A percentile compares a stretch with the other conserved stretches of the same genome.
phyloP scores from a whole-genome alignment of 2,113 vertebrate genomes.

The Poecilia latipinna region DNA sequence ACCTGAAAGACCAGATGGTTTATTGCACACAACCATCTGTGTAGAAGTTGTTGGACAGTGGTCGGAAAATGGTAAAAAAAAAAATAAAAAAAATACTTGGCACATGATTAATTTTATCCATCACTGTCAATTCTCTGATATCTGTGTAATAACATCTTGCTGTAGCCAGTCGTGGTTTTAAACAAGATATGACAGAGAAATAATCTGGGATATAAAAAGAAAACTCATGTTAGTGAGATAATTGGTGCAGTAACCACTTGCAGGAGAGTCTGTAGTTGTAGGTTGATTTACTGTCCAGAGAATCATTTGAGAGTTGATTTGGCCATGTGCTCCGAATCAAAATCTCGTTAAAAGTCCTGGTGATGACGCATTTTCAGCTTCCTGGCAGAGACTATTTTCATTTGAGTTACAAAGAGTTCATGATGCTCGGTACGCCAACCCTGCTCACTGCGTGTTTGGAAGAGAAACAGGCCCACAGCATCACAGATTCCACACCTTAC shows the following conservation, averaged over 20 bases:
- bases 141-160: neutral
- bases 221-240: neutral
- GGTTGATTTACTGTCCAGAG: neutral
- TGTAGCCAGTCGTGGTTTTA: too few species aligned
- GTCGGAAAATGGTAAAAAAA: neutral
- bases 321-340: neutral
- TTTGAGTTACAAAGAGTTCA: neutral
- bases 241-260: neutral
- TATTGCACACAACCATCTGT: conserved; percentile 11
- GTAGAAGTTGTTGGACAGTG: conserved; percentile 2
- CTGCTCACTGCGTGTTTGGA: neutral
- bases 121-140: neutral
- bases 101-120: neutral
- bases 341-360: neutral
- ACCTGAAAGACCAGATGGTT: conserved; percentile 20
- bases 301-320: neutral
- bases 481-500: neutral
- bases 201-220: neutral
- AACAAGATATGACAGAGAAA: neutral
- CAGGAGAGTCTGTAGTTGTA: neutral
- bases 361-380: neutral
- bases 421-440: neutral
- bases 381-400: neutral
- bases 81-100: neutral
- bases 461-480: neutral